Percentiles rank a stretch among this genome's conserved stretches.
Conservation (phyloP, 1,140 invertebrate genomes). For the Capitella teleta region DNA sequence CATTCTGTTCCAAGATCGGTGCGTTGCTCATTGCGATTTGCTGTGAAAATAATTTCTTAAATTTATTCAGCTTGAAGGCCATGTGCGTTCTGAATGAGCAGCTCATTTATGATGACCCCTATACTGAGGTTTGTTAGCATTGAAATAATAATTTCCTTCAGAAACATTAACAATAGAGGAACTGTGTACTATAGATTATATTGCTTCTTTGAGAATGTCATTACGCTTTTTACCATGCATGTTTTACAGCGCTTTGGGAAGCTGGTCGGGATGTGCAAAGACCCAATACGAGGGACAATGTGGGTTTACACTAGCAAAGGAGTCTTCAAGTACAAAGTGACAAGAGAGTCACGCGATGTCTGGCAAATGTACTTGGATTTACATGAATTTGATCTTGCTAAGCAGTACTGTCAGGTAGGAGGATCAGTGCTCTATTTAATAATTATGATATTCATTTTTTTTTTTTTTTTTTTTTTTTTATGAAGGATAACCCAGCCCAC, state of each 20-base stretch:
- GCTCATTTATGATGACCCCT: conserved; percentile 74
- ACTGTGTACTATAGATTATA: background rate
- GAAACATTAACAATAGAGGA: background rate
- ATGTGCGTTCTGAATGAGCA: conserved; percentile 77
- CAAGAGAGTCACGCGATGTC: conserved; percentile 58
- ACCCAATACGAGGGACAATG: conserved; percentile 64
- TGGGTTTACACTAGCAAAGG: conserved; percentile 71
- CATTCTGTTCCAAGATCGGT: conserved; percentile 67
- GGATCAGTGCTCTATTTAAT: background rate
- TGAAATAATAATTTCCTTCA: background rate
- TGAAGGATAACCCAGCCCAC: conserved; percentile 44
- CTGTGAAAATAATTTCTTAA: no score
- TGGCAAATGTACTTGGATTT: conserved; percentile 70
- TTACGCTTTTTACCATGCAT: background rate
- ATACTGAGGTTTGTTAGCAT: conserved; percentile 49
- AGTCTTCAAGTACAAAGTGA: conserved; percentile 76
- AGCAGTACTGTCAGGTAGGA: conserved; percentile 40
- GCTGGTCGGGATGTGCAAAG: conserved; percentile 68
- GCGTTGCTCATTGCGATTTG: background rate
- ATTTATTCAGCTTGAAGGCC: conserved; percentile 53
- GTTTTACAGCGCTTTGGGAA: conserved; percentile 61
- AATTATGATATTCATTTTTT: background rate
- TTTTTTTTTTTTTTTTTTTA: conserved; percentile 5
- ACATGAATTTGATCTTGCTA: conserved; percentile 76
- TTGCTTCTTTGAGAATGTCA: background rate